These are phyloP conservation scores for Ceratoteleas bidentatus DNA, from an alignment of 1,140 invertebrate species.

Conservation along the genomic window DNA sequence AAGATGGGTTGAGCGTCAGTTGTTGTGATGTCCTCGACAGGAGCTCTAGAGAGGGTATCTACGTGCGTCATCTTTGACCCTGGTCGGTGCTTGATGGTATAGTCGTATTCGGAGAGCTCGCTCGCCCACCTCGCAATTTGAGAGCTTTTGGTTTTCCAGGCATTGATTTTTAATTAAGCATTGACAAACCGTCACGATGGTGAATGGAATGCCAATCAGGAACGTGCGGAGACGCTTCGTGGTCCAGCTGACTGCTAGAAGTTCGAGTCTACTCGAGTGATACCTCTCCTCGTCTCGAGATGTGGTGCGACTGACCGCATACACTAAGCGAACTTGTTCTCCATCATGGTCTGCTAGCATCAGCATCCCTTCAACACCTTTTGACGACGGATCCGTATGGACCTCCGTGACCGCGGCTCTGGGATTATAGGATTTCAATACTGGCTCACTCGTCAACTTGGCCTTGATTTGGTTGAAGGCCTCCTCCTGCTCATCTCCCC, in stretches of 20 bases:
- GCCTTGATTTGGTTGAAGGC: too few relatives aligned
- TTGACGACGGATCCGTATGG: neutral
- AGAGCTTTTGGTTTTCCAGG: neutral
- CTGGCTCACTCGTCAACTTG: too few relatives aligned
- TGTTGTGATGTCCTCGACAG: too few relatives aligned
- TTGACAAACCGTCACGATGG: neutral
- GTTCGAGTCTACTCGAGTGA: neutral
- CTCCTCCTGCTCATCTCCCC: too few relatives aligned
- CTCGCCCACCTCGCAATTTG: neutral
- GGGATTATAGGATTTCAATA: too few relatives aligned
- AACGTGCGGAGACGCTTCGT: neutral
- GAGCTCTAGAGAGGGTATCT: too few relatives aligned
- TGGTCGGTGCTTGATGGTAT: neutral
- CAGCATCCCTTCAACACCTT: neutral
- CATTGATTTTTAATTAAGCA: neutral
- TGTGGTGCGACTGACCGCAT: neutral
- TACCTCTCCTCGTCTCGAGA: neutral
- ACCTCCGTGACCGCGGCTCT: neutral
- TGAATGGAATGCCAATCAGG: neutral
- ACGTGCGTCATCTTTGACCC: too few relatives aligned
- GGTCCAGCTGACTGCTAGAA: neutral
- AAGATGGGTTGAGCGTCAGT: too few relatives aligned
- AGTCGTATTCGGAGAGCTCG: neutral
- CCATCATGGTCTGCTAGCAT: neutral
- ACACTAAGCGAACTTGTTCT: neutral